Evolutionary conservation across 2,797 vertebrate species (phyloP).

Genomic region (Cottoperca gobio): DNA sequence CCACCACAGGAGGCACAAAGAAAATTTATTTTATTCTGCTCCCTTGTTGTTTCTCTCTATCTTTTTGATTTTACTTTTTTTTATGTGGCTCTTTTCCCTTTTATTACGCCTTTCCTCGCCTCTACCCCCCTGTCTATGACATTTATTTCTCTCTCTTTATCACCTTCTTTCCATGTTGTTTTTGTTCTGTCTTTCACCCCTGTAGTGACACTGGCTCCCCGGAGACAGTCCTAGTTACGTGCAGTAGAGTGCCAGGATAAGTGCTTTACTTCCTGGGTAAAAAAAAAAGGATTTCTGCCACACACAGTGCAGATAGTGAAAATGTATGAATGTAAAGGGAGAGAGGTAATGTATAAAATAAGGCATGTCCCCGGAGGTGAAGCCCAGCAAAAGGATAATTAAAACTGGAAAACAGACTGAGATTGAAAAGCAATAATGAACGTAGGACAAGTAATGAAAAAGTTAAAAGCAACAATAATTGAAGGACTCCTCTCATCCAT

Average conservation of each 20-base stretch:
- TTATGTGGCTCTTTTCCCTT: constrained; percentile 44
- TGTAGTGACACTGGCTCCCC: constrained; percentile 46
- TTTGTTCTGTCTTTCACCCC: constrained; percentile 35
- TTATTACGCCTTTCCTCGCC: constrained; percentile 38
- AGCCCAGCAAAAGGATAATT: constrained; percentile 9
- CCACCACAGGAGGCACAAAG: constrained; percentile 52
- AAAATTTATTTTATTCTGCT: constrained; percentile 66
- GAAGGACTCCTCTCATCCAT: constrained; percentile 26
- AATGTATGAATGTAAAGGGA: constrained; percentile 18
- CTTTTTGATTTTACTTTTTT: constrained; percentile 65
- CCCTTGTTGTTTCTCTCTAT: constrained; percentile 46
- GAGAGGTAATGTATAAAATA: constrained; percentile 4
- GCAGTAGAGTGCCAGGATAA: constrained; percentile 45
- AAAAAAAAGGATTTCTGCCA: background rate
- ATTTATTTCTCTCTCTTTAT: constrained; percentile 35
- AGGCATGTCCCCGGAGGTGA: constrained; percentile 4
- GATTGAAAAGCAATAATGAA: constrained; percentile 21
- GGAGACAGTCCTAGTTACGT: constrained; percentile 48
- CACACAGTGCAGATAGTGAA: constrained; percentile 12
- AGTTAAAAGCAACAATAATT: constrained; percentile 26
- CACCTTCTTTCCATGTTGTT: constrained; percentile 17
- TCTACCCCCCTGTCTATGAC: constrained; percentile 25
- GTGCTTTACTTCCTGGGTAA: constrained; percentile 40
- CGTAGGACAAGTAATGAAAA: constrained; percentile 22
- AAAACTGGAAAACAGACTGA: constrained; percentile 4